Evolutionary conservation across 1,140 invertebrate species (phyloP).

Genomic region (Lucilia cuprina): DNA sequence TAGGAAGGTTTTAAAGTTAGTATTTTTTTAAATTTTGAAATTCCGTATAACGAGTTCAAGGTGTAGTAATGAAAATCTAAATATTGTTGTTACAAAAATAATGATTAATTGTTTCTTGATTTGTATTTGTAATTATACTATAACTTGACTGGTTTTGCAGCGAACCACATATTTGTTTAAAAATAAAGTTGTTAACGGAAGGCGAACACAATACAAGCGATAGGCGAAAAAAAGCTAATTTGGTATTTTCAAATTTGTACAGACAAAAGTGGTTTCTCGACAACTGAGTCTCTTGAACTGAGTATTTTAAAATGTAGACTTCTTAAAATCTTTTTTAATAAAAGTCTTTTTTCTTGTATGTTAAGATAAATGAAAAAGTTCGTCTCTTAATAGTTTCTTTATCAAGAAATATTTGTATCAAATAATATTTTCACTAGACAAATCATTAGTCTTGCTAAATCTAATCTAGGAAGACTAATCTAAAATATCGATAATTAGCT

Average conservation of each 20-base stretch:
- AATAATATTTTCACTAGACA: no score
- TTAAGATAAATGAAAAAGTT: no score
- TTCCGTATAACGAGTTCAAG: not conserved
- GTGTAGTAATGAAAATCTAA: not conserved
- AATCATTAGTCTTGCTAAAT: no score
- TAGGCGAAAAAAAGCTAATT: not conserved
- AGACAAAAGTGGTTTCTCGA: not conserved
- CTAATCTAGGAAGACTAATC: no score
- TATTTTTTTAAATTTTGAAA: not conserved
- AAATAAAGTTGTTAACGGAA: not conserved
- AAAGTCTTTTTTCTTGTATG: no score
- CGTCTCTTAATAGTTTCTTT: no score
- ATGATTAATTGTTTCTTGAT: constrained; percentile 17
- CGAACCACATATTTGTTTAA: not conserved
- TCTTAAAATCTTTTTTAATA: no score
- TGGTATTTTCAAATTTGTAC: not conserved
- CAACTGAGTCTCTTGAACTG: not conserved
- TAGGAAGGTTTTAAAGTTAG: no score
- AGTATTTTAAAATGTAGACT: no score
- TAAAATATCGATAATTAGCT: no score
- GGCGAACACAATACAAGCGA: not conserved
- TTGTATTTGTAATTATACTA: not conserved
- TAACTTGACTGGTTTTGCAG: not conserved
- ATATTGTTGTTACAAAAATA: constrained; percentile 1
- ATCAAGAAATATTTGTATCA: no score